Base-by-base conservation (phyloP, 1,140 invertebrate species). In the Nasonia vitripennis region DNA sequence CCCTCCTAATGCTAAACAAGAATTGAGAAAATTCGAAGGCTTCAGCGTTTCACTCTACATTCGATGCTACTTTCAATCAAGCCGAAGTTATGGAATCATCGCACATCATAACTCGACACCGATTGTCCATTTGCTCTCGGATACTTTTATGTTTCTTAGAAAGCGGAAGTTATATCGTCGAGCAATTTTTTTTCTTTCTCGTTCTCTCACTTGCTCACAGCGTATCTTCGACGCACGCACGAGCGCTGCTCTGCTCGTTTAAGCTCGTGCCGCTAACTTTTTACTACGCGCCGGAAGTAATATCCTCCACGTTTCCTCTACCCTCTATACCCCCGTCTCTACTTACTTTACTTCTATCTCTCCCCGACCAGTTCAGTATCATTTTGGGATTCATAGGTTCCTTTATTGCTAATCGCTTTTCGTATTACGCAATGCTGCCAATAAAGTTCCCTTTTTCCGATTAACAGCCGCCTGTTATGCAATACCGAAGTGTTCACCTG, bases 261-360 rank as follows among this genome's bases (percentile, higher is more conserved):
- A 77, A 77, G 74, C 74, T 77, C 45, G 20, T 7, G 20, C 77
- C 17, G 77, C 77, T 62, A 78, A 78, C 51, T 78, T 78, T 78
- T 78, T 78, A 78, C 23, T 62, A 27, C 31, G 12, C 77, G 23
- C 51, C 77, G 51, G 31, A 78, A 78, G 77, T 78, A 78, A 78
- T 78, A 78, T 78, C 51, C 51, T 78, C 10, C 31, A 17, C 41
- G 41, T 27, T 77, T 45, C 41, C 23, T 41, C 41, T 48, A 48
- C 45, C 37, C 37, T 37, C 73, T 74, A 27, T 27, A 14, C 34
- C 34, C 34, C 7, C 34, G 12, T 41, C 9, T 41, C 73, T 74
- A 27, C 20, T 34, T 17, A 37, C 34, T 45, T 74, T 20, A 12
- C 27, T 74, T 45, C 73, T 74, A n/a, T 74, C 34, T 74, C 17